Evolutionary conservation across 2,888 invertebrate species (phyloP).

Genomic region (Lycocerus yunnanus): DNA sequence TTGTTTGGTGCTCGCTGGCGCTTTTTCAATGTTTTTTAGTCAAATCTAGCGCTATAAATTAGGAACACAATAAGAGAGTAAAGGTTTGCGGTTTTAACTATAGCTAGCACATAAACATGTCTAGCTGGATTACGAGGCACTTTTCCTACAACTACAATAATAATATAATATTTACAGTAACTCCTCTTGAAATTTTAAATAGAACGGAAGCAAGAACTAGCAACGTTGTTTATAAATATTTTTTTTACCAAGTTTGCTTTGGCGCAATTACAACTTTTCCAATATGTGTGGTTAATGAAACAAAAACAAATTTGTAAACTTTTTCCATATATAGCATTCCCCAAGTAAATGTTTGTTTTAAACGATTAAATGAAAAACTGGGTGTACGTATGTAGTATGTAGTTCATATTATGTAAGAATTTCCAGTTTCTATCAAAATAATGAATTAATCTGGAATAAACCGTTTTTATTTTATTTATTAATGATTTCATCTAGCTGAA

Average conservation of each 20-base stretch:
- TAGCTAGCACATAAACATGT: slow-evolving; percentile 20
- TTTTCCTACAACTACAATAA: slow-evolving; percentile 5
- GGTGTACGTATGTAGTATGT: no score
- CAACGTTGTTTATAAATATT: neutral
- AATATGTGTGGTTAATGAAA: slow-evolving; percentile 8
- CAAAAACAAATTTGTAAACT: slow-evolving; percentile 13
- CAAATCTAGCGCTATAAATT: slow-evolving; percentile 12
- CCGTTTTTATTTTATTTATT: neutral
- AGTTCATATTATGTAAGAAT: neutral
- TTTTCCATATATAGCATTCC: neutral
- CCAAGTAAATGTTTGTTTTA: neutral
- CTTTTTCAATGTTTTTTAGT: neutral
- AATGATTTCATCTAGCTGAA: neutral
- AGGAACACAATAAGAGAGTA: slow-evolving; percentile 9
- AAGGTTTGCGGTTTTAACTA: slow-evolving; percentile 20
- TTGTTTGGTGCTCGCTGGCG: neutral
- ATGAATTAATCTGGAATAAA: neutral
- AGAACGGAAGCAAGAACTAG: neutral
- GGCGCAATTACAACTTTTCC: neutral
- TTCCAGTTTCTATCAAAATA: neutral
- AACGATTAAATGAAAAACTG: neutral
- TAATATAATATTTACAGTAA: slow-evolving; percentile 13
- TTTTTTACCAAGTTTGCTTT: neutral
- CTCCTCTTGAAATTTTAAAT: neutral
- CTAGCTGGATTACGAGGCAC: slow-evolving; percentile 17